Conservation (phyloP, 2,888 invertebrate species). For the Sesia bembeciformis region DNA sequence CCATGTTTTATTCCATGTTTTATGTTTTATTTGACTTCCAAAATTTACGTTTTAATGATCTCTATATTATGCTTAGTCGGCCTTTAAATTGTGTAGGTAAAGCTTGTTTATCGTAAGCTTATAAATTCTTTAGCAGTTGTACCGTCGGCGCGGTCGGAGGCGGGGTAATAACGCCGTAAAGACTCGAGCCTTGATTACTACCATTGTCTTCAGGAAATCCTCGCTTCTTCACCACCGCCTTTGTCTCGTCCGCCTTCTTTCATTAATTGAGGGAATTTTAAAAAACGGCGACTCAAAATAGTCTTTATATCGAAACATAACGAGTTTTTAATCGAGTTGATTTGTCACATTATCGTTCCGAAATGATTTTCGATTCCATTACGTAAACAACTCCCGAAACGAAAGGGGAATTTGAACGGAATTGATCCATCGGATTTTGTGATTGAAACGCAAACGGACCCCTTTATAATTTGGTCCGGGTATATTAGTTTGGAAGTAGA, state of each 20-base stretch:
- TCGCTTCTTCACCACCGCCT: constrained; percentile 39
- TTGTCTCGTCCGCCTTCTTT: constrained; percentile 34
- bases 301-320: neutral
- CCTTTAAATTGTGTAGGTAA: constrained; percentile 3
- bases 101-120: constrained; percentile 40
- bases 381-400: constrained; percentile 17
- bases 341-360: neutral
- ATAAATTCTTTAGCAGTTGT: constrained; percentile 32
- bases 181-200: constrained; percentile 45
- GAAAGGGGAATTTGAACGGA: constrained; percentile 14
- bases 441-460: constrained; percentile 41
- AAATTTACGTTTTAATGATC: neutral
- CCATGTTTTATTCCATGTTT: neutral
- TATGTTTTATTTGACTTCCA: constrained; percentile 1
- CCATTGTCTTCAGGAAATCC: constrained; percentile 53
- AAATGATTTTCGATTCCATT: constrained; percentile 27
- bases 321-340: neutral
- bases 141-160: constrained; percentile 6
- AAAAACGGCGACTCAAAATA: neutral
- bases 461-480: constrained; percentile 34
- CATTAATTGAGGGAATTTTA: constrained; percentile 14
- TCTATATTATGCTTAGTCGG: neutral
- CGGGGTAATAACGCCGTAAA: constrained; percentile 33
- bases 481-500: constrained; percentile 17
- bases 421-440: constrained; percentile 29